These are phyloP conservation scores for Poecile montanus DNA, from an alignment of 2,797 vertebrate genomes.

Conservation along the genomic window DNA sequence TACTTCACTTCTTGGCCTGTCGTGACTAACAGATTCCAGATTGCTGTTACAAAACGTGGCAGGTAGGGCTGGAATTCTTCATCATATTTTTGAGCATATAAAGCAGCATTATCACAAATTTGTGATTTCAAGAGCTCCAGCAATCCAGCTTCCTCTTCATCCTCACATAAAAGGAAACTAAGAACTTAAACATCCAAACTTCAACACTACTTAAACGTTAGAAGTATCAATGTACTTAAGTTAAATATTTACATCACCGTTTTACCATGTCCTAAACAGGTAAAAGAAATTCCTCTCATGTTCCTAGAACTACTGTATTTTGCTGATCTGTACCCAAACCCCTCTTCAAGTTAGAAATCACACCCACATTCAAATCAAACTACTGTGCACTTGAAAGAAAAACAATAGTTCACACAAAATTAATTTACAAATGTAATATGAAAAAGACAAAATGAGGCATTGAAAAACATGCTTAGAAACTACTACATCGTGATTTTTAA, in stretches of 20 bases:
- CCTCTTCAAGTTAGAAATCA: not conserved
- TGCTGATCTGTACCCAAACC: not conserved
- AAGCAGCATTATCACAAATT: conserved; percentile 97
- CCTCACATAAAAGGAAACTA: conserved; percentile 79
- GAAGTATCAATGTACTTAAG: not conserved
- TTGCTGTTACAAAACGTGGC: conserved; percentile 95
- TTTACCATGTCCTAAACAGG: not conserved
- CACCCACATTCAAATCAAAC: not conserved
- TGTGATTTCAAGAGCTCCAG: conserved; percentile 97
- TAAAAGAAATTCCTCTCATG: not conserved
- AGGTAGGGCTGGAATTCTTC: conserved; percentile 97
- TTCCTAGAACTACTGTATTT: not conserved
- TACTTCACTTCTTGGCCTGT: conserved; percentile 98
- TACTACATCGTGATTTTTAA: not conserved
- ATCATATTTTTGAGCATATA: conserved; percentile 98
- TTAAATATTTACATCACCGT: not conserved
- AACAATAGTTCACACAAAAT: not conserved
- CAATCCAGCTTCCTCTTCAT: conserved; percentile 97
- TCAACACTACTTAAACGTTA: not conserved
- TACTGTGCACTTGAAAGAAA: not conserved
- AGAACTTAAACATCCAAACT: conserved; percentile 51
- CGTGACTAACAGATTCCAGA: conserved; percentile 97
- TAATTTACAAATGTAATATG: not conserved
- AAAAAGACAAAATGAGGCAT: not conserved
- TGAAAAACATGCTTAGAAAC: not conserved